Base-by-base conservation (phyloP, 1,140 invertebrate genomes). In the Pseudomyrmex pallidus region DNA sequence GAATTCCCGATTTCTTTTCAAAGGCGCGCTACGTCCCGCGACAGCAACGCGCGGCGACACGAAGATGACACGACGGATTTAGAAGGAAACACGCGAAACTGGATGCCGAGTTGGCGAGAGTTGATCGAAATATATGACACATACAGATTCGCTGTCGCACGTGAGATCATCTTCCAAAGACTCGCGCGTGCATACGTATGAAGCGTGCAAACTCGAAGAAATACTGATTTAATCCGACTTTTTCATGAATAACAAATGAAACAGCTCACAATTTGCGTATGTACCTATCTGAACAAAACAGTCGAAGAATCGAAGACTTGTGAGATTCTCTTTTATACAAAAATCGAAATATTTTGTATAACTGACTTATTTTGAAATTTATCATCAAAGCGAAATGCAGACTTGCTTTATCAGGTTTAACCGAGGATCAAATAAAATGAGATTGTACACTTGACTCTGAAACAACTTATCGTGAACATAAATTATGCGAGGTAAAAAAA, bases 1-100 rank as follows among this genome's bases (percentile, higher is more conserved):
- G 12, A 72, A 80, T 61, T 57, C 35, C 50, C 66, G 56, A 80
- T 80, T 72, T 80, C 76, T 72, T 80, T 59, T 72, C 54, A 80
- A 70, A 80, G 44, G 20, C 54, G 12, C 12, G 66, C 35, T 7
- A 50, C 20, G n/a, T 66, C 2, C 52, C 17, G 12, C 67, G 20
- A 22, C 35, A 78, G 59, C 54, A 48, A 20, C 48, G 66, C 54
- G 66, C 25, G 25, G 25, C 25, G 76, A 59, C 68, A 78, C 64
- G 76, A 50, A 57, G 68, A 59, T 80, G 54, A 70, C 76, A 80
- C n/a, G 17, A 63, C 25, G 22, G 70, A 68, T 54, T 78, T 57
- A 59, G 70, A 78, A 72, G 54, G 22, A 72, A 72, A 70, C 35
- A 35, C 48, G 54, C 54, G 66, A 66, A 72, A 72, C 15, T 4